These are phyloP conservation scores for Petrocephalus zakoni DNA, from an alignment of 2,113 vertebrate species.

Conservation along the genomic window DNA sequence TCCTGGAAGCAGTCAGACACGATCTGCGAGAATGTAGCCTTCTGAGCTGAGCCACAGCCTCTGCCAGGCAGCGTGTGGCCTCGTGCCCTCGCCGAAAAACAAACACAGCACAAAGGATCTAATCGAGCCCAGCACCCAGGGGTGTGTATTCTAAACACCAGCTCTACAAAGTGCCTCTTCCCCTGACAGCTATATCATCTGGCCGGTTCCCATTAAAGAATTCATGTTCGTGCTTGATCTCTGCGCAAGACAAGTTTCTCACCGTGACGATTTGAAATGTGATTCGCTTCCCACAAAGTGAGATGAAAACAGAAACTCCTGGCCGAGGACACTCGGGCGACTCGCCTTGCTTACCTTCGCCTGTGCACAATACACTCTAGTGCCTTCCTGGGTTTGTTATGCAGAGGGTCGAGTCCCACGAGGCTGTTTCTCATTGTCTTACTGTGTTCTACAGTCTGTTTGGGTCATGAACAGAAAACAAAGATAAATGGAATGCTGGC, in stretches of 20 bases:
- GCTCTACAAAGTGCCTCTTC: neutral
- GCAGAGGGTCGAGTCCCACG: neutral
- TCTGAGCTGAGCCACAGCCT: conserved; percentile 4
- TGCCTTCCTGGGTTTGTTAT: neutral
- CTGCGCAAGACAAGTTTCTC: neutral
- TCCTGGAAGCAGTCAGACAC: neutral
- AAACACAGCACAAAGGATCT: conserved; percentile 31
- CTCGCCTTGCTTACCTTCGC: neutral
- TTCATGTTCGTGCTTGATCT: neutral
- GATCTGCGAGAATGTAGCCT: neutral
- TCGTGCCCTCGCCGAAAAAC: conserved; percentile 37
- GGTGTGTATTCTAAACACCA: conserved; percentile 20
- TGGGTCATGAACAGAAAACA: neutral
- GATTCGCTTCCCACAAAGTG: neutral
- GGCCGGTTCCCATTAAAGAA: neutral
- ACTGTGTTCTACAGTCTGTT: neutral
- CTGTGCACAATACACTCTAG: neutral
- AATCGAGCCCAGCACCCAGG: conserved; percentile 27
- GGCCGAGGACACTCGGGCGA: neutral
- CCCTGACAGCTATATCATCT: neutral
- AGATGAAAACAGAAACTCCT: neutral
- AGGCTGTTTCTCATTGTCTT: neutral
- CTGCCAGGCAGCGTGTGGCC: neutral
- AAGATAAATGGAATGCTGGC: neutral
- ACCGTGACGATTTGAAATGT: neutral